phyloP scores from a whole-genome alignment of 2,113 vertebrate genomes.

The Bolborhynchus lineola region DNA sequence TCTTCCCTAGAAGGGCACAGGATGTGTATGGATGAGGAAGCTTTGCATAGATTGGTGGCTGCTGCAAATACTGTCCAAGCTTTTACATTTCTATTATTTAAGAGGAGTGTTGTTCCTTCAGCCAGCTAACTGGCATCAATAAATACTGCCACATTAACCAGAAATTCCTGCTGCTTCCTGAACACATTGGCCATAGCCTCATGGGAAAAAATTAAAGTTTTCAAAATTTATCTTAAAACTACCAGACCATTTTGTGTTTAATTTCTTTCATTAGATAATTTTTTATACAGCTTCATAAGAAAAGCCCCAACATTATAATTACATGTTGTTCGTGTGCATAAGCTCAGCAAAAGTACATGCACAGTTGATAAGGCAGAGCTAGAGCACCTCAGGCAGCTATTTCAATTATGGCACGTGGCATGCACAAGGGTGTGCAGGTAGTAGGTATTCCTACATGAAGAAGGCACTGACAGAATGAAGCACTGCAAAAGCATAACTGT shows the following conservation, averaged over 20 bases:
- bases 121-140: background rate
- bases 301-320: background rate
- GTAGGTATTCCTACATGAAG: rapidly evolving
- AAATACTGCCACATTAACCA: background rate
- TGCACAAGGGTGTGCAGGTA: background rate
- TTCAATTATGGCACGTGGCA: rapidly evolving
- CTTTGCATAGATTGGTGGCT: rapidly evolving
- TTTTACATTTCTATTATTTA: background rate
- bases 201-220: background rate
- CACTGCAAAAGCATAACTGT: background rate
- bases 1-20: background rate
- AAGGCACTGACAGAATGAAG: rapidly evolving
- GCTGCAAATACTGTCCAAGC: background rate
- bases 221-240: background rate
- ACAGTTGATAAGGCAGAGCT: background rate
- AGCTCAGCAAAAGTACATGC: background rate
- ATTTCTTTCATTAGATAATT: background rate
- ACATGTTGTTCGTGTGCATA: background rate
- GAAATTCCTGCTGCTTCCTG: background rate
- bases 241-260: background rate
- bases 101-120: background rate
- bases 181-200: rapidly evolving
- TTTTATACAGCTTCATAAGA: background rate
- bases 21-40: rapidly evolving
- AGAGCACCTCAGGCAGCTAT: background rate